Evolutionary conservation across 2,888 invertebrate species (phyloP).

Genomic region (Drosophila vallismaia): DNA sequence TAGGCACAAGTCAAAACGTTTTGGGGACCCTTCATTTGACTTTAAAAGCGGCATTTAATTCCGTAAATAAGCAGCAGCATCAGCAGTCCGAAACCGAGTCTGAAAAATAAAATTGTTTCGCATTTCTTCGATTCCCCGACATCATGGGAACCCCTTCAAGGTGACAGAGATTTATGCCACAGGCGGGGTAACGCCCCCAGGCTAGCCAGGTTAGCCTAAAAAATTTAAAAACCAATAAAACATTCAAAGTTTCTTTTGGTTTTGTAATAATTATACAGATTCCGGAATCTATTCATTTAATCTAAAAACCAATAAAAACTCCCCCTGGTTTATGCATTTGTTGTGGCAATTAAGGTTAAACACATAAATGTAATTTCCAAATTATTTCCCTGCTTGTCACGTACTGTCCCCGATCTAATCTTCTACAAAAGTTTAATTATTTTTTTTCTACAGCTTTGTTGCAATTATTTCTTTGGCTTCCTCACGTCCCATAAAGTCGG

Average conservation of each 20-base stretch:
- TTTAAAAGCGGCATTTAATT: slow-evolving; percentile 56
- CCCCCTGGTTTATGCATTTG: slow-evolving; percentile 6
- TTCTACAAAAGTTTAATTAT: slow-evolving; percentile 20
- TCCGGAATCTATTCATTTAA: not conserved
- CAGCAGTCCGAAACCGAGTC: not conserved
- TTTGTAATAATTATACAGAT: not conserved
- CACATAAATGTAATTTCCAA: slow-evolving; percentile 6
- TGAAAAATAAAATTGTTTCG: slow-evolving; percentile 32
- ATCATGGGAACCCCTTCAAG: slow-evolving; percentile 9
- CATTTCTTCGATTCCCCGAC: slow-evolving; percentile 5
- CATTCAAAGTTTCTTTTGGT: not conserved
- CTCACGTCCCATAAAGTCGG: slow-evolving; percentile 38
- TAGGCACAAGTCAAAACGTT: slow-evolving; percentile 46
- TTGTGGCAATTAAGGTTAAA: not conserved
- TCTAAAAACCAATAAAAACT: not conserved
- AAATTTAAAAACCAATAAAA: not conserved
- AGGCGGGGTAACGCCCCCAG: slow-evolving; percentile 16
- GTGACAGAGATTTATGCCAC: slow-evolving; percentile 1
- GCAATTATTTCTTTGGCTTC: slow-evolving; percentile 37
- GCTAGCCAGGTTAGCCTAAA: not conserved
- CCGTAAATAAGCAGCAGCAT: slow-evolving; percentile 20
- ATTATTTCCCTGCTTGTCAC: slow-evolving; percentile 22
- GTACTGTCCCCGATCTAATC: slow-evolving; percentile 29
- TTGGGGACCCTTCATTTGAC: slow-evolving; percentile 50
- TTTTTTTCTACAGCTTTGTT: slow-evolving; percentile 19